Evolutionary conservation across 2,888 invertebrate genomes (phyloP).

Genomic region (Drosophila conformis): DNA sequence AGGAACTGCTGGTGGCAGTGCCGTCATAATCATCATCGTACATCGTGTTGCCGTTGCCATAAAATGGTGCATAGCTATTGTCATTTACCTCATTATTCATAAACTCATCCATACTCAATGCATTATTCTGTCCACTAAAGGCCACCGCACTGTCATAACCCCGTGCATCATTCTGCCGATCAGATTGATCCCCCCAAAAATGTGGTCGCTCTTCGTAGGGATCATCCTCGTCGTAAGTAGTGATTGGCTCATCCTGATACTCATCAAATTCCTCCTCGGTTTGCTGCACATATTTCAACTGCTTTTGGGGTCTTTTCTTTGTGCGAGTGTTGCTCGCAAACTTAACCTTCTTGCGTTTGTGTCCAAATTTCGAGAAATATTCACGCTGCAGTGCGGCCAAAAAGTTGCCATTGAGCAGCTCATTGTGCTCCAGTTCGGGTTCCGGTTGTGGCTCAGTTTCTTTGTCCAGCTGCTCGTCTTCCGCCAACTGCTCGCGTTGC

Average conservation of each 20-base stretch:
- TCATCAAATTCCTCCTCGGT: conserved; percentile 57
- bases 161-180: conserved; percentile 30
- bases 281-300: conserved; percentile 7
- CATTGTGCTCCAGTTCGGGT: conserved; percentile 57
- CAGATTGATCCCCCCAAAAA: not conserved
- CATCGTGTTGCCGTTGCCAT: conserved; percentile 34
- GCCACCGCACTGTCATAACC: conserved; percentile 61
- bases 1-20: conserved; percentile 17
- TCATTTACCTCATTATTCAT: conserved; percentile 27
- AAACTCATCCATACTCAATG: conserved; percentile 60
- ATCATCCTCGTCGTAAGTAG: conserved; percentile 19
- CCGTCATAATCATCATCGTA: conserved; percentile 55
- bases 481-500: conserved; percentile 14
- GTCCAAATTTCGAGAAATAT: conserved; percentile 62
- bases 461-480: conserved; percentile 11
- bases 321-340: conserved; percentile 11
- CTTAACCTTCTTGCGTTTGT: conserved; percentile 50
- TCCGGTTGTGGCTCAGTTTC: conserved; percentile 28
- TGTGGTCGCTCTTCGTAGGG: conserved; percentile 4
- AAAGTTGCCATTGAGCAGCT: conserved; percentile 72
- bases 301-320: not conserved
- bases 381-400: conserved; percentile 76
- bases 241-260: conserved; percentile 39
- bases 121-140: conserved; percentile 62
- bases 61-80: conserved; percentile 22